phyloP scores from a whole-genome alignment of 2,113 vertebrate species.

The Pelvicachromis taeniatus region DNA sequence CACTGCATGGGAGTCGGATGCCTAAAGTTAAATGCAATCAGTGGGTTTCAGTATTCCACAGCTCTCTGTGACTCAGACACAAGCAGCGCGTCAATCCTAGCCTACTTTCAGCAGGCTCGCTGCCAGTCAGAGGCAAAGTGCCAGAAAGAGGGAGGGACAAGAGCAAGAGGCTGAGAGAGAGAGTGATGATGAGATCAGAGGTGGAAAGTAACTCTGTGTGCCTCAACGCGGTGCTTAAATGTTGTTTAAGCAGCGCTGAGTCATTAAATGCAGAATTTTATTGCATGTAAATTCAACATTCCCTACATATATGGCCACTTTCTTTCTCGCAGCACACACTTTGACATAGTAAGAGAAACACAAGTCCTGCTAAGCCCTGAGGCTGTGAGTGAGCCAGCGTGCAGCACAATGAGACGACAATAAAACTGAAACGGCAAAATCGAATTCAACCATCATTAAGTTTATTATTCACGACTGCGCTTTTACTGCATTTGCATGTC shows the following conservation, averaged over 20 bases:
- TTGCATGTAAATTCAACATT: not conserved
- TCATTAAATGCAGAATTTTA: not conserved
- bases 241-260: not conserved
- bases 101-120: constrained; percentile 69
- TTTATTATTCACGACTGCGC: not conserved
- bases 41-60: constrained; percentile 70
- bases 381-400: not conserved
- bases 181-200: constrained; percentile 44
- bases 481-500: not conserved
- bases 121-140: constrained; percentile 65
- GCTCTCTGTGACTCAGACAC: constrained; percentile 73
- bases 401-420: not conserved
- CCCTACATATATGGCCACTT: not conserved
- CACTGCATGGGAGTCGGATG: constrained; percentile 63
- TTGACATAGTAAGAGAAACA: not conserved
- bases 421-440: not conserved
- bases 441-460: not conserved
- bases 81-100: constrained; percentile 73
- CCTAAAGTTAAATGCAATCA: constrained; percentile 71
- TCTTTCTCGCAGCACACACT: not conserved
- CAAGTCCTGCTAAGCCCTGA: not conserved
- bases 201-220: constrained; percentile 7
- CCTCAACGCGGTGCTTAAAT: not conserved
- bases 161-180: constrained; percentile 31
- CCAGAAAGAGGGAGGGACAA: constrained; percentile 51